Base-by-base conservation (phyloP, 2,113 vertebrate genomes). In the Sorex araneus region DNA sequence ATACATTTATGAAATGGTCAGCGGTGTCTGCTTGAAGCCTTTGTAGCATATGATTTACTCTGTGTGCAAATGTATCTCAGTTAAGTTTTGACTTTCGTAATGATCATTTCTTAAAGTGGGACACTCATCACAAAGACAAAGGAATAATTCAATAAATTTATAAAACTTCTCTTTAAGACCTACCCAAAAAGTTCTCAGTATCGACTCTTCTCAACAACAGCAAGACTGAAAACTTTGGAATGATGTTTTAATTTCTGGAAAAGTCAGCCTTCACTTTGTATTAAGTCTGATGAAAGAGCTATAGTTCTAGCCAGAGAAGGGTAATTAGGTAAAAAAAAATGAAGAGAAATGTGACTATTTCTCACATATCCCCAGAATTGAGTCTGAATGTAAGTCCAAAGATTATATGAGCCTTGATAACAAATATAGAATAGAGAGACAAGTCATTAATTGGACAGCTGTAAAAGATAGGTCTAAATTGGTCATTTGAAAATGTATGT, bases 401-500 rank as follows among this genome's bases (percentile, higher is more conserved):
- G 1, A 64, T 18, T 70, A 36, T 64, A 13, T 54, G 63, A 84
- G 54, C 2, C 10, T n/a, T 70, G 36, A 60, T 28, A 69, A 75
- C 64, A 69, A 50, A 76, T 63, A 8, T 57, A 71, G 47, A 78
- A 77, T 66, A 71, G 80, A 13, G 12, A 60, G 19, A 36, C 2
- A 75, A 87, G 60, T 19, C 30, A 90, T 57, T 40, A n/a, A 40
- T 3, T 19, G 27, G 87, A 74, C 28, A 27, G 63, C 75, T 88
- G 70, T 85, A 57, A 91, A 92, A 90, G 71, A 79, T 71, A 16
- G 43, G 32, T 15, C 1, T 60, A 69, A 60, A 88, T 90, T 25
- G 84, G 36, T 89, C 60, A 64, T 67, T 0, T 92, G 71, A 45
- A 95, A 95, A 94, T 69, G 45, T 15, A 40, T 50, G 34, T 66